phyloP scores from a whole-genome alignment of 2,113 vertebrate genomes.

The Camarhynchus parvulus region DNA sequence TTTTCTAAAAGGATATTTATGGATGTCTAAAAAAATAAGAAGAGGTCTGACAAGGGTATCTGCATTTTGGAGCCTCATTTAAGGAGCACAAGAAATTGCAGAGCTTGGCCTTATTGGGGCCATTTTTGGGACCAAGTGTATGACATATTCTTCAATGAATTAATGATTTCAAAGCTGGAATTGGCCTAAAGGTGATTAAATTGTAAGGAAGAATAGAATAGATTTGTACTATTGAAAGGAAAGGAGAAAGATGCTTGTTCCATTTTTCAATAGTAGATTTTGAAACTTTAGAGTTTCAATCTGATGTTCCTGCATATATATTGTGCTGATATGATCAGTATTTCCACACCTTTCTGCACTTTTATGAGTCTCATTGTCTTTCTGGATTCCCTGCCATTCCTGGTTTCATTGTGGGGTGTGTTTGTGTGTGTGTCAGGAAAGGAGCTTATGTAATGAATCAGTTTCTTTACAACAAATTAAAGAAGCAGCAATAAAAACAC shows the following conservation, averaged over 20 bases:
- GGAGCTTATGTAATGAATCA: background rate
- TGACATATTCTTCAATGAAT: background rate
- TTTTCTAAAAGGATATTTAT: background rate
- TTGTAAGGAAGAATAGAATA: background rate
- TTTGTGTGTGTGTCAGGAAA: background rate
- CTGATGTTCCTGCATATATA: rapidly evolving
- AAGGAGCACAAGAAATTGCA: background rate
- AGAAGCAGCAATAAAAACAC: background rate
- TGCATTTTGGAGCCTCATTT: background rate
- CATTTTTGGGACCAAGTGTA: background rate
- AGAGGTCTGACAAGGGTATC: background rate
- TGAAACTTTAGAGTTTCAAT: background rate
- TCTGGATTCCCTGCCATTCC: background rate
- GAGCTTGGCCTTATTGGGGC: background rate
- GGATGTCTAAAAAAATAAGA: background rate
- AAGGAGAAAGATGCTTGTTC: background rate
- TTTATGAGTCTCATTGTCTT: background rate
- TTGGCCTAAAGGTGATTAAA: background rate
- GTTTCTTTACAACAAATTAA: background rate
- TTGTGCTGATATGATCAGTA: background rate
- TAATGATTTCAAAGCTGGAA: background rate
- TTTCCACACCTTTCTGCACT: background rate
- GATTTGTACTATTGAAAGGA: background rate
- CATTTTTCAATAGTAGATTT: background rate
- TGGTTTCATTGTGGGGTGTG: background rate